Evolutionary conservation across 2,888 invertebrate genomes (phyloP).

Genomic region (Erebia ligea): DNA sequence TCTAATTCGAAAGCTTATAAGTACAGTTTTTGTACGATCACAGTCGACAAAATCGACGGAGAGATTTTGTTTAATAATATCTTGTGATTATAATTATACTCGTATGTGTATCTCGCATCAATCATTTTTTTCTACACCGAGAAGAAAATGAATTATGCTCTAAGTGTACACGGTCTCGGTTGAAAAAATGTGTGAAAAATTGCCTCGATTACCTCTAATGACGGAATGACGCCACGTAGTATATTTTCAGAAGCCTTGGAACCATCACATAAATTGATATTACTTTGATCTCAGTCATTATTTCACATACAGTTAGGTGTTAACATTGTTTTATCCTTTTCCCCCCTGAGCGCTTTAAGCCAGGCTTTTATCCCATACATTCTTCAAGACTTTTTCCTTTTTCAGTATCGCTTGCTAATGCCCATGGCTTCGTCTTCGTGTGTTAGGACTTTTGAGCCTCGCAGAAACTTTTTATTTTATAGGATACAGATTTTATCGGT

Average conservation of each 20-base stretch:
- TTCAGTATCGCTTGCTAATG: too few species aligned
- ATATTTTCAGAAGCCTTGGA: slow-evolving; percentile 58
- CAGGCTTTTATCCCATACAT: background rate
- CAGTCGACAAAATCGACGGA: background rate
- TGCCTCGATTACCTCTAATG: slow-evolving; percentile 71
- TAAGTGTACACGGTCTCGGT: slow-evolving; percentile 63
- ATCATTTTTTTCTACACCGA: slow-evolving; percentile 70
- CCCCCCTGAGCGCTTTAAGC: background rate
- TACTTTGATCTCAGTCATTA: slow-evolving; percentile 55
- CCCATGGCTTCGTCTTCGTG: too few species aligned
- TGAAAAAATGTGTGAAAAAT: slow-evolving; percentile 77
- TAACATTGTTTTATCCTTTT: slow-evolving; percentile 39
- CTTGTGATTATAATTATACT: slow-evolving; percentile 22
- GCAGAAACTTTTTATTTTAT: too few species aligned
- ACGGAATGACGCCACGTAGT: slow-evolving; percentile 58
- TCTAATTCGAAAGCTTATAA: slow-evolving; percentile 33
- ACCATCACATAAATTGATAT: slow-evolving; percentile 58
- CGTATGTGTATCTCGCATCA: slow-evolving; percentile 59
- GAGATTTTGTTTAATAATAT: slow-evolving; percentile 19
- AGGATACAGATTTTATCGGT: too few species aligned
- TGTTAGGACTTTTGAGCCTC: too few species aligned
- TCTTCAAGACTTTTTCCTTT: background rate
- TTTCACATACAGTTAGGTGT: slow-evolving; percentile 46
- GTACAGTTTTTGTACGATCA: slow-evolving; percentile 20
- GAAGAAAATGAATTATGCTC: slow-evolving; percentile 69